Evolutionary conservation across 2,797 vertebrate species (phyloP).

Genomic region (Zenarchopterus dispar): DNA sequence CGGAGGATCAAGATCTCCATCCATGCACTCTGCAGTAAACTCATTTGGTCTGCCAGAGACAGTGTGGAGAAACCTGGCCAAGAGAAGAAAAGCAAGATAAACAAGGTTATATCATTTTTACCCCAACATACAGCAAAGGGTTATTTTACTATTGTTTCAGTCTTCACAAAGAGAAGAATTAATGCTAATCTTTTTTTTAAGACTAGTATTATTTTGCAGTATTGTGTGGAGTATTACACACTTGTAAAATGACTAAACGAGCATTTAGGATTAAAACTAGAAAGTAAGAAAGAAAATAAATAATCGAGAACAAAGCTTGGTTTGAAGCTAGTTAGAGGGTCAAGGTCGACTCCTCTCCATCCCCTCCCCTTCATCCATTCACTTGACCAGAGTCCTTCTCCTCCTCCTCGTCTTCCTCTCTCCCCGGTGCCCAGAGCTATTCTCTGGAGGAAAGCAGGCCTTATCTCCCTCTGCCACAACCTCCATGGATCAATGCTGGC

Average conservation of each 20-base stretch:
- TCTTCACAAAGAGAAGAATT: not conserved
- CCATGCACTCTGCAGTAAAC: constrained; percentile 98
- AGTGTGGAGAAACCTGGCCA: constrained; percentile 95
- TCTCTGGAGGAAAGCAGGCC: constrained; percentile 79
- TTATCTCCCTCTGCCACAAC: constrained; percentile 86
- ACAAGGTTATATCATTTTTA: not conserved
- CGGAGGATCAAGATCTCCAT: constrained; percentile 99
- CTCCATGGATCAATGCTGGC: constrained; percentile 84
- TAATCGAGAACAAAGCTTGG: constrained; percentile 12
- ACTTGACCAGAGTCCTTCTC: constrained; percentile 56
- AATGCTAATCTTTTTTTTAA: too few relatives aligned
- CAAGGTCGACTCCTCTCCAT: constrained; percentile 35
- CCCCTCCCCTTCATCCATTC: constrained; percentile 49
- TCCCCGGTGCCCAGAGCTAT: constrained; percentile 63
- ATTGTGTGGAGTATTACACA: too few relatives aligned
- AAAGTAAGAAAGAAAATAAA: constrained; percentile 5
- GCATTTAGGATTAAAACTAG: constrained; percentile 17
- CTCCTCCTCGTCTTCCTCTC: constrained; percentile 39
- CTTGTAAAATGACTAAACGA: not conserved
- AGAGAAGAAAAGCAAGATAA: constrained; percentile 7
- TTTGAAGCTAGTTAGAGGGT: constrained; percentile 36
- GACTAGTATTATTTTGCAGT: too few relatives aligned
- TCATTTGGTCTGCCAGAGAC: constrained; percentile 99
- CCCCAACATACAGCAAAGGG: not conserved
- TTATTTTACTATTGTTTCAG: not conserved